Base-by-base conservation (phyloP, 2,113 vertebrate genomes). In the Lophochroa leadbeateri region DNA sequence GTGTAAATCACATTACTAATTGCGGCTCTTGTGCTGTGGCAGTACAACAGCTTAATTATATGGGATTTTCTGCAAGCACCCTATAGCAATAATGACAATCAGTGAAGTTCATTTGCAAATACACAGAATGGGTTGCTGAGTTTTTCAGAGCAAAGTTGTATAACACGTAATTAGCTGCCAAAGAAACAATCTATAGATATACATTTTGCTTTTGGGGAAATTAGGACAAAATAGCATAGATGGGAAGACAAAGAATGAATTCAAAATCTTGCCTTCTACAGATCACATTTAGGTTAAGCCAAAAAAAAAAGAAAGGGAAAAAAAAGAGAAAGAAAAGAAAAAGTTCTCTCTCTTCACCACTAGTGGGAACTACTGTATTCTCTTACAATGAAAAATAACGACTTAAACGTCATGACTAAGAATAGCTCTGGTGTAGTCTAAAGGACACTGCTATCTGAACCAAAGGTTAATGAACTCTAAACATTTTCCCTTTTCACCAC, bases 361-460 rank as follows among this genome's bases (percentile, higher is more conserved):
- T 97, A 97, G 97, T 97, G 97, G 97, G 97, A 97, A 97, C 95
- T 96, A 84, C 93, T 90, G 96, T 71, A 96, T 94, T 97, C 89
- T 55, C 88, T 96, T 95, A 86, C 60, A 83, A 49, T 37, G 78
- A 65, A 75, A 95, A 64, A 82, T 13, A 94, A 68, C 68, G 81
- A 74, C 41, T 58, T 20, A 29, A 88, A 95, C 80, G 71, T 95
- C 91, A 93, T 13, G 47, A 87, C 97, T 95, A 96, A 97, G 93
- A 97, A 97, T 96, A 97, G 96, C 93, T 82, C 77, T 79, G 67
- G 65, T 94, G 91, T 90, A 91, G 88, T 87, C 92, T 76, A 96
- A 96, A 93, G 84, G 91, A 96, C 94, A 80, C 86, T 84, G 91
- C 88, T 95, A 94, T 97, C 96, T 95, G 94, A 93, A 97, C 82